Base-by-base conservation (phyloP, 2,797 vertebrate genomes). In the Sebastes diaconus region DNA sequence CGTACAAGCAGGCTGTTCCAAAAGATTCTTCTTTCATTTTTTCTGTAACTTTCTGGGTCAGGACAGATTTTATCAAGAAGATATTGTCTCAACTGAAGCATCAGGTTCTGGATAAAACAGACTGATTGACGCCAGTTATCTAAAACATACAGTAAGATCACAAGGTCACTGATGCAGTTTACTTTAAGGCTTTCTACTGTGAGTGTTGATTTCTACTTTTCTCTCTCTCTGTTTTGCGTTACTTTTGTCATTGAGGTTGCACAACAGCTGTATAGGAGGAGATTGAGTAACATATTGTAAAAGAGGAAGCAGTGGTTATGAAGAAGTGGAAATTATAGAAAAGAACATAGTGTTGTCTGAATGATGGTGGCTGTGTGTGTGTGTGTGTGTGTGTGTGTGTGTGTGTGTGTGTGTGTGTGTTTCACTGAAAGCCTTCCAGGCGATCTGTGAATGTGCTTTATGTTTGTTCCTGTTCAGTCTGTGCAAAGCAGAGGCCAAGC, bases 301-400 rank as follows among this genome's bases (percentile, higher is more conserved):
- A 87, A 81, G 83, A 84, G 84, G 78, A 90, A 90, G 72, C 42
- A 24, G 69, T 24, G 13, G 61, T 68, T 71, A 50, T 79, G 58
- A 84, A 79, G 57, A 72, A 65, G 60, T 79, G 27, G 7, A 67
- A 79, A 42, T 57, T 8, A 24, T 20, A 60, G 27, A 66, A 34
- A 52, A 68, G 60, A 46, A 32, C 14, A 25, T 2, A 9, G 9
- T 57, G 32, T 24, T 68, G 18, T 25, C 16, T 68, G 46, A 55
- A 60, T 61, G 30, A 66, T 13, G 5, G 34, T 36, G 29, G 25
- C 20, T 68, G 14, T 34, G 10, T 63, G 30, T 65, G 13, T 30
- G 29, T 54, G 16, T 58, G 55, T 72, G 25, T 58, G 18, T 58
- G 55, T 68, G 13, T 73, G 46, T 59, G 29, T 27, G 30, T 30